phyloP scores from a whole-genome alignment of 1,140 invertebrate species.

The Ips typographus region DNA sequence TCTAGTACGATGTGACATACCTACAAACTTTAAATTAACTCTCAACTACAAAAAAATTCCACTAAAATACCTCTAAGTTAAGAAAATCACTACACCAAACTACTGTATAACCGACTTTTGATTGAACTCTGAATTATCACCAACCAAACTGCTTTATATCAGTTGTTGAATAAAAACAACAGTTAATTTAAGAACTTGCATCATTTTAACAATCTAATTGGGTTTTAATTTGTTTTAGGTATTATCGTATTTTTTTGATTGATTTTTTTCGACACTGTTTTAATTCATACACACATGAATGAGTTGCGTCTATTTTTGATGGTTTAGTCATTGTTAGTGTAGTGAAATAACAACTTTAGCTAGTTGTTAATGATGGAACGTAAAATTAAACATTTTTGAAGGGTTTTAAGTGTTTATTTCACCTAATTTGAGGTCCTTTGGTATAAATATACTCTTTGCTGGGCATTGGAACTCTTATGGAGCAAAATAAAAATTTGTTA shows the following conservation, averaged over 20 bases:
- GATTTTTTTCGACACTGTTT: background rate
- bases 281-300: no score
- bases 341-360: no score
- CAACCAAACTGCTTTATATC: slow-evolving; percentile 15
- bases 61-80: background rate
- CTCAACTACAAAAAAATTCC: background rate
- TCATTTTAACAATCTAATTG: background rate
- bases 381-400: no score
- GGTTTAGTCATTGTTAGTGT: no score
- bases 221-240: no score
- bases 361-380: no score
- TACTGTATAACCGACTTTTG: background rate
- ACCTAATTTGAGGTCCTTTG: no score
- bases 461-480: no score
- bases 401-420: no score
- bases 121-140: slow-evolving; percentile 11
- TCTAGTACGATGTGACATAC: slow-evolving; percentile 18
- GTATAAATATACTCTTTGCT: no score
- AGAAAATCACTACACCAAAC: slow-evolving; percentile 1
- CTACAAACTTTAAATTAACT: background rate
- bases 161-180: slow-evolving; percentile 3
- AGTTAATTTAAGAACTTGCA: slow-evolving; percentile 24
- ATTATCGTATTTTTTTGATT: background rate
- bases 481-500: no score
- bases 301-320: no score